phyloP scores from a whole-genome alignment of 2,797 vertebrate species.

The Pogoniulus pusillus region DNA sequence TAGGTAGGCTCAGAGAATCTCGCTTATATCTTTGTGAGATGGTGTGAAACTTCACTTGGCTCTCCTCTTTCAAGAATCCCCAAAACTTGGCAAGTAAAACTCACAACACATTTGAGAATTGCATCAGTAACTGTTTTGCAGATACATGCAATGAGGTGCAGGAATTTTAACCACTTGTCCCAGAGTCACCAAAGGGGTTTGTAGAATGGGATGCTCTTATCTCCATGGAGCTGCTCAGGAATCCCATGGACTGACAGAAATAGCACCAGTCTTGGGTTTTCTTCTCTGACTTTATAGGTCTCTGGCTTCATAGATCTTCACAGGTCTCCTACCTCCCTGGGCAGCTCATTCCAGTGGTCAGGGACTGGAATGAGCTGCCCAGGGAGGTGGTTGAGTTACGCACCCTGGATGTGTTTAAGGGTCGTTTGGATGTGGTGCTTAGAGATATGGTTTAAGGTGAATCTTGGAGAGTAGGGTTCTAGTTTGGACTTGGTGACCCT shows the following conservation, averaged over 20 bases:
- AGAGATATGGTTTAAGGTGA: no score
- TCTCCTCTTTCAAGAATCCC: conserved; percentile 55
- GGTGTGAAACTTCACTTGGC: conserved; percentile 65
- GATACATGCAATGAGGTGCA: neutral
- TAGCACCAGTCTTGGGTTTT: neutral
- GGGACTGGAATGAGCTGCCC: no score
- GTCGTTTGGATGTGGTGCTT: no score
- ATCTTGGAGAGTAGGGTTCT: no score
- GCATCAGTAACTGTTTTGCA: conserved; percentile 48
- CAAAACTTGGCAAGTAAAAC: conserved; percentile 60
- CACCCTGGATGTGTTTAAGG: no score
- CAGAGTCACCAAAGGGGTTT: neutral
- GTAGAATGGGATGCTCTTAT: neutral
- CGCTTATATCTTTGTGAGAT: conserved; percentile 59
- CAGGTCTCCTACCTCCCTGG: no score
- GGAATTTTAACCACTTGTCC: conserved; percentile 54
- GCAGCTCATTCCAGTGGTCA: no score
- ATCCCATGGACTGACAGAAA: conserved; percentile 17
- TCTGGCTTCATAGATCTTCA: neutral
- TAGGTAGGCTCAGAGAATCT: conserved; percentile 29
- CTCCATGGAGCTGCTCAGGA: conserved; percentile 23
- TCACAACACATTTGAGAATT: conserved; percentile 57
- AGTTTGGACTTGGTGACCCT: no score
- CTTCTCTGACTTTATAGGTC: neutral
- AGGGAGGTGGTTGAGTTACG: no score